Evolutionary conservation across 1,140 invertebrate genomes (phyloP), one percentile per base, ranked within the genome.

Genomic region (Procambarus clarkii): DNA sequence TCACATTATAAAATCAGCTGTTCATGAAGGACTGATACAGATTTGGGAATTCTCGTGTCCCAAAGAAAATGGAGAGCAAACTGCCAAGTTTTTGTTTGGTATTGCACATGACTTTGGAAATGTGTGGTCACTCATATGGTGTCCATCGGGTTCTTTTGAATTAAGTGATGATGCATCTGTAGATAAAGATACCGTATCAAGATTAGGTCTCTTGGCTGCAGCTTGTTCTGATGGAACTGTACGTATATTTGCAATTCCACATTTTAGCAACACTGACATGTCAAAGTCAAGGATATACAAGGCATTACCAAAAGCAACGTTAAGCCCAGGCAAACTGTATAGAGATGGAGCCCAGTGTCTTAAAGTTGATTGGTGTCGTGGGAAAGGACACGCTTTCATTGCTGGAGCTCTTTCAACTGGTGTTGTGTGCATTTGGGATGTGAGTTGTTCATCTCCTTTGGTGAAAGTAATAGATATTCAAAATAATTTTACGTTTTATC

Each of bases 81-180:
- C 90, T 86, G 94, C 95, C 7, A 92, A 90, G 81, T 94, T 96
- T 83, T 94, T 94, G 2, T 95, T 96, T 88, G 95, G 95, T 2
- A 94, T 97, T 80, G 95, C 95, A 50, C 96, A 97, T 93, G 94
- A 96, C 34, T 95, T 94, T 92, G 97, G 97, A n/a, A 95, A 95
- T 11, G 94, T 97, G 18, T 97, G 96, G 96, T 95, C 95, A 60
- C 94, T 97, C 94, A 95, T 96, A 93, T 97, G 97, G 97, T 97
- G 97, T 94, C 97, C 97, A 18, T 97, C 96, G 0, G 97, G 97
- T 44, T 96, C 95, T 92, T 96, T 95, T 91, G 95, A 92, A 54
- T 84, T 78, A 24, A n/a, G 9, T 21, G 50, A 60, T 34, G 88
- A 77, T 18, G 11, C 18, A 11, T 44, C 64, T 21, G 0, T 9